phyloP scores from a whole-genome alignment of 2,113 vertebrate genomes.

The Phrynosoma blainvillii region DNA sequence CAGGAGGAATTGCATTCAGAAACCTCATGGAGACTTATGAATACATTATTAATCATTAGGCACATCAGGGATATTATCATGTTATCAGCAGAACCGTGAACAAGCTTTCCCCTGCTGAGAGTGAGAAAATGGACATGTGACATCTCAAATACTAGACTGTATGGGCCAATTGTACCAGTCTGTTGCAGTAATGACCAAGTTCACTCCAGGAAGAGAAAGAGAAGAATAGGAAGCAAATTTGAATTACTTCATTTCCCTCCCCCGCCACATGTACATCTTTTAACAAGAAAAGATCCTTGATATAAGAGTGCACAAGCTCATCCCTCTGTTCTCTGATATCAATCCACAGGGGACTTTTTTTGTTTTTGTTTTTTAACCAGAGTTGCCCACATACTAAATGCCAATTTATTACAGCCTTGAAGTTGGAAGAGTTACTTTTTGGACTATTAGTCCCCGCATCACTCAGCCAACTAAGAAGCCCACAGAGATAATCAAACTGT shows the following conservation, averaged over 20 bases:
- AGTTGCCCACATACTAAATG: neutral
- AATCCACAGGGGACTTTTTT: neutral
- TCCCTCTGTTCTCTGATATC: neutral
- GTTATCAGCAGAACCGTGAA: slow-evolving; percentile 19
- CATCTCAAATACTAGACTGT: neutral
- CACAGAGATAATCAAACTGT: too few relatives aligned
- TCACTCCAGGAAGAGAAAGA: neutral
- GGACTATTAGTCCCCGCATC: neutral
- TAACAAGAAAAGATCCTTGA: neutral
- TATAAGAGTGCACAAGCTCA: neutral
- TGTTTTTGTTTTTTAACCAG: neutral
- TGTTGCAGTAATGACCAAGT: neutral
- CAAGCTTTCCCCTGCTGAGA: slow-evolving; percentile 17
- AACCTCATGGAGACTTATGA: slow-evolving; percentile 14
- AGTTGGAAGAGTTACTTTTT: neutral
- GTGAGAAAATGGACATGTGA: slow-evolving; percentile 5
- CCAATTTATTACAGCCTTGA: neutral
- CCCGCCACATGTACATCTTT: neutral
- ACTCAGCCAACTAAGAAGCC: neutral
- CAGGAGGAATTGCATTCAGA: neutral
- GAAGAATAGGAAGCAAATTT: neutral
- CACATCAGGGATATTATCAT: slow-evolving; percentile 36
- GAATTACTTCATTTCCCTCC: neutral
- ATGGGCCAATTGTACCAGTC: slow-evolving; percentile 3
- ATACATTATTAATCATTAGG: slow-evolving; percentile 32